Evolutionary conservation across 92 coral and sea anemone species (phyloP), one percentile per base, ranked within the genome.

Genomic region (Epizoanthus fatuus): DNA sequence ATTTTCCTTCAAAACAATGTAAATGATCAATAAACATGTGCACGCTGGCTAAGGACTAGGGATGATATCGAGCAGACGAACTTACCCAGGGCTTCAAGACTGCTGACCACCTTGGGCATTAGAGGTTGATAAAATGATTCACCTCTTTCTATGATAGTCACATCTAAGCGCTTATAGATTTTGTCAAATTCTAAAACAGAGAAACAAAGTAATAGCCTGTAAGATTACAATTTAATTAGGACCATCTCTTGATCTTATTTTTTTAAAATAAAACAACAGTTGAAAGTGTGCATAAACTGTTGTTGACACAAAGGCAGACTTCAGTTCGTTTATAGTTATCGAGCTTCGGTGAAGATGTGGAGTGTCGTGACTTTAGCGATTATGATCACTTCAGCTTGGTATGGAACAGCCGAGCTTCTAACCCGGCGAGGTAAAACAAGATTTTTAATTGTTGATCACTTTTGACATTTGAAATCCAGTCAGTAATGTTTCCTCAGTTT

Each of bases 51-150:
- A 25, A 10, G 38, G 39, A 3, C 3, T 11, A n/a, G 22, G 3
- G 3, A 0, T 4, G 38, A 64, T 32, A 64, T 5, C 2, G 7
- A 25, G 7, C 32, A 70, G 32, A n/a, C 17, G 7, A 70, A 90
- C 95, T 73, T 35, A 95, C 99, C 99, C 86, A 86, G 89, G 25
- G 86, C 79, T 54, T 97, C 98, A 7, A 97, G 91, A 35, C 84
- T 77, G 39, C 91, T 91, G 57, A 97, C 99, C 62, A 97, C 84
- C 29, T 76, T 74, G 1, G 91, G 89, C 99, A 97, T 97, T 89
- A 91, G 60, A 4, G 84, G 84, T 32, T 97, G 99, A 81, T 97
- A 97, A 76, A 97, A 97, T 25, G 99, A 97, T 77, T 97, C 99
- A 69, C 99, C 99, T 88, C 99, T 83, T 63, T 97, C 99, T 45